Percentiles rank a stretch among this genome's conserved stretches.
These are phyloP conservation scores for Podiceps cristatus DNA, from an alignment of 2,113 vertebrate genomes.

Conservation along the genomic window DNA sequence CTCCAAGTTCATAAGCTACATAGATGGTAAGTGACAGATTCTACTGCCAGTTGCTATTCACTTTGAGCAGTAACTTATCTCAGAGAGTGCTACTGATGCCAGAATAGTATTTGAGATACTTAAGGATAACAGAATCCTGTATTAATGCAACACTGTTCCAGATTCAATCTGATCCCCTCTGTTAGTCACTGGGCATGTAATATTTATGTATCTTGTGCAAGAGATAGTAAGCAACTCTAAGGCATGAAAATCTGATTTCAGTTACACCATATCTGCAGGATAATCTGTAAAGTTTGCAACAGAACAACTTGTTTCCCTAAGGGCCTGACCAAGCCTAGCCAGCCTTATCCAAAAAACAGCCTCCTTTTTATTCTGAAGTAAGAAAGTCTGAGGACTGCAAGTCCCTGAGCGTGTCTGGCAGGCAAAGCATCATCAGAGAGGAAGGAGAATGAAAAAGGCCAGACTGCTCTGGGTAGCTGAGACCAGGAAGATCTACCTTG, in stretches of 20 bases:
- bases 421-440: background rate
- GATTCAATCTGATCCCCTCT: constrained; percentile 31
- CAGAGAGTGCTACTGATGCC: background rate
- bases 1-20: background rate
- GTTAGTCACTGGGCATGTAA: constrained; percentile 46
- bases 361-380: background rate
- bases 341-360: background rate
- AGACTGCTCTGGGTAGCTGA: background rate
- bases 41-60: constrained; percentile 15
- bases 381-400: background rate
- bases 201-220: constrained; percentile 41
- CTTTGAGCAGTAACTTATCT: constrained; percentile 47
- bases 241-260: constrained; percentile 16
- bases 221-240: background rate
- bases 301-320: background rate
- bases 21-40: constrained; percentile 17
- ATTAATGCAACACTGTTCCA: constrained; percentile 52
- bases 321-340: background rate
- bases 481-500: background rate
- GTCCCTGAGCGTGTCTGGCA: background rate
- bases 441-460: background rate
- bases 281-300: constrained; percentile 5
- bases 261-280: background rate
- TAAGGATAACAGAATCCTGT: constrained; percentile 36
- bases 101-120: constrained; percentile 19